Base-by-base conservation (phyloP, 2,888 invertebrate genomes). In the Cylindroiulus punctatus region DNA sequence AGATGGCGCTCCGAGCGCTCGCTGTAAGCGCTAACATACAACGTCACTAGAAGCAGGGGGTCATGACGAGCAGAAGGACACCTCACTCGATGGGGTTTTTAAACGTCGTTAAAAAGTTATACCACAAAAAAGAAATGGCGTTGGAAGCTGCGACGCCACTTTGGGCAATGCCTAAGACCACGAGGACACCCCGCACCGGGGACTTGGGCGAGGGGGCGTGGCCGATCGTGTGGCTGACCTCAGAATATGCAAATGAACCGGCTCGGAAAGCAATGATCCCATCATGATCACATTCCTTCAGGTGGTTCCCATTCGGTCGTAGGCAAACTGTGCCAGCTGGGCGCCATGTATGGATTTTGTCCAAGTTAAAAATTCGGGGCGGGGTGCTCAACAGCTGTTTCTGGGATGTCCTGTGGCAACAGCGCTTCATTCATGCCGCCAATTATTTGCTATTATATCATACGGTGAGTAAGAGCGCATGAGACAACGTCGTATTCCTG, bases 381-480 rank as follows among this genome's bases (percentile, higher is more conserved):
- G 26, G n/a, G 65, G 26, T 26, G 26, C 26, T n/a, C n/a, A 19
- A 2, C n/a, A 5, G 57, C n/a, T n/a, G 65, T 65, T n/a, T n/a
- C n/a, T 26, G 22, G 65, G 65, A 65, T 12, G 65, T 65, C 65
- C 65, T 65, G 65, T 26, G n/a, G 7, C n/a, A 26, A 10, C 22
- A 22, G 10, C 8, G 26, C 26, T 65, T 65, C 65, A 65, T 65
- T 65, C 65, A 65, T 65, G 65, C 65, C 26, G 2, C 65, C 65
- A 65, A 65, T 65, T 65, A 65, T 22, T 0, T 65, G 2, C 7
- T 65, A 65, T 65, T 65, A 65, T 65, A 65, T 65, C 65, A 65
- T 12, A 65, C 26, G n/a, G 65, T 65, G 65, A 65, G 65, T 65
- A 65, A 65, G 65, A 65, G 65, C 26, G 57, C 26, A 26, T 65